Conservation (phyloP, 2,113 vertebrate genomes). For the Synodontis membranacea region DNA sequence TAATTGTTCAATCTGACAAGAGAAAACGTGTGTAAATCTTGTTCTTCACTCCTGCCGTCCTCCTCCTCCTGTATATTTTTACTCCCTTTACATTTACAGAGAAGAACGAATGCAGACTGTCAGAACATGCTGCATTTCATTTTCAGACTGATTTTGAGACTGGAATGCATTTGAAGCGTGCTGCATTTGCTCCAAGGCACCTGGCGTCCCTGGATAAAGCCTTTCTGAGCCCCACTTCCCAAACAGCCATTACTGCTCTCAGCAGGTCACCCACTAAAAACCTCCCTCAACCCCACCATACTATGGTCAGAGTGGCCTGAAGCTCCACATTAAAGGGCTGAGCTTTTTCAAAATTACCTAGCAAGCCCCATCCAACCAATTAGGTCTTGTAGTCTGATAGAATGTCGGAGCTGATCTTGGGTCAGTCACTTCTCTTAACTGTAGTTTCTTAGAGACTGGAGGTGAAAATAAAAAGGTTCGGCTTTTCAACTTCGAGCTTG, state of each 20-base stretch:
- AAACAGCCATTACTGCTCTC: constrained; percentile 21
- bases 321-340: constrained; percentile 69
- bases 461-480: neutral
- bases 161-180: neutral
- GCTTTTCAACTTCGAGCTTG: neutral
- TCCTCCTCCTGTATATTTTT: neutral
- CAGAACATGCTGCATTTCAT: constrained; percentile 8
- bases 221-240: neutral
- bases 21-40: neutral
- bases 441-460: neutral
- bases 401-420: constrained; percentile 12
- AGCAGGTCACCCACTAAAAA: constrained; percentile 58
- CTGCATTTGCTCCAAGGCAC: neutral
- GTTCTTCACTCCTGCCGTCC: neutral
- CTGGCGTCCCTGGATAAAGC: neutral
- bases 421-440: neutral
- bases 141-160: neutral
- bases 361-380: constrained; percentile 49
- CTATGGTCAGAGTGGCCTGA: constrained; percentile 60
- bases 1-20: neutral
- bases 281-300: constrained; percentile 34
- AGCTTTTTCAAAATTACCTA: constrained; percentile 68
- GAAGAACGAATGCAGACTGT: no score
- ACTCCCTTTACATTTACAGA: constrained; percentile 3
- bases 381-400: constrained; percentile 61